phyloP scores from a whole-genome alignment of 2,888 invertebrate species.

The Leptopilina myrica region DNA sequence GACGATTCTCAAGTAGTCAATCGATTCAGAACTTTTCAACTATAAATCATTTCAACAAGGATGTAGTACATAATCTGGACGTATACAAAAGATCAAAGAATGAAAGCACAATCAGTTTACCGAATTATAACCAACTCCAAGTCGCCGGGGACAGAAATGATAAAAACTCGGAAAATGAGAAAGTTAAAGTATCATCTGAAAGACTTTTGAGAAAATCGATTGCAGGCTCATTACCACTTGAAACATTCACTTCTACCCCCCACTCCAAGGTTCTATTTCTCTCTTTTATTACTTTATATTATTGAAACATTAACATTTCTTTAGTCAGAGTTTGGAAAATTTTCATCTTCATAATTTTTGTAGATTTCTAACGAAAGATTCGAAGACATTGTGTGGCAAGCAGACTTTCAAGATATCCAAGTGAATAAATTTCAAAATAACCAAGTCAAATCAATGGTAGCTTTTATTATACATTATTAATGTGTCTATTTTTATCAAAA shows the following conservation, averaged over 20 bases:
- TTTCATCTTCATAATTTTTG: neutral
- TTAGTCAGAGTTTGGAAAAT: neutral
- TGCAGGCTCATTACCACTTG: constrained; percentile 63
- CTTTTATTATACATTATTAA: neutral
- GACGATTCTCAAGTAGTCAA: constrained; percentile 57
- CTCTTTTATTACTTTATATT: neutral
- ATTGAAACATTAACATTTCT: neutral
- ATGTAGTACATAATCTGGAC: constrained; percentile 40
- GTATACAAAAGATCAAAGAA: constrained; percentile 74
- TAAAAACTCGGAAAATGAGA: constrained; percentile 53
- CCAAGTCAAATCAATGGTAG: neutral
- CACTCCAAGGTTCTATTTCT: neutral
- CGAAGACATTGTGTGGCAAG: neutral
- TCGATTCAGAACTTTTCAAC: constrained; percentile 59
- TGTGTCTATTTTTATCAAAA: no score
- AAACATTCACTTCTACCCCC: constrained; percentile 49
- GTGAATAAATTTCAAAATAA: neutral
- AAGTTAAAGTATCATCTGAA: constrained; percentile 1
- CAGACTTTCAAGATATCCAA: neutral
- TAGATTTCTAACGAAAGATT: neutral
- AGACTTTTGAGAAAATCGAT: constrained; percentile 58
- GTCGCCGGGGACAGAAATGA: constrained; percentile 56
- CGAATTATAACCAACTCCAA: constrained; percentile 78
- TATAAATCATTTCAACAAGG: constrained; percentile 56
- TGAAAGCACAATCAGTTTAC: constrained; percentile 78